phyloP scores from a whole-genome alignment of 2,797 vertebrate species.

The Sebastes oblongus region DNA sequence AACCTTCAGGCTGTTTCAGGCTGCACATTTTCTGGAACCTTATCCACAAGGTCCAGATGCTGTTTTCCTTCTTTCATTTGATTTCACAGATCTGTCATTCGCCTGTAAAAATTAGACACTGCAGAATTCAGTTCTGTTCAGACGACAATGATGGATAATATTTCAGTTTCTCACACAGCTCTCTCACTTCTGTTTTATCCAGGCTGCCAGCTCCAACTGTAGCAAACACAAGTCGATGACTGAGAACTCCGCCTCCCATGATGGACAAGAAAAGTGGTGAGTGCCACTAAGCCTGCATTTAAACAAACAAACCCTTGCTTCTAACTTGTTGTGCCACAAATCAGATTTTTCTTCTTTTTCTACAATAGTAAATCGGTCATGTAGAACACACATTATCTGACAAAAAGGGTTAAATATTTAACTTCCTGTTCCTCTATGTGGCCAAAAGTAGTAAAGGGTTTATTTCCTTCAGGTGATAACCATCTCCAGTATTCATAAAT shows the following conservation, averaged over 20 bases:
- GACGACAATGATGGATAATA: background rate
- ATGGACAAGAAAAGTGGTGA: slow-evolving; percentile 89
- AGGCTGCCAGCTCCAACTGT: slow-evolving; percentile 74
- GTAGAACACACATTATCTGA: background rate
- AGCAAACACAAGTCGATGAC: slow-evolving; percentile 80
- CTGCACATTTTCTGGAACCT: background rate
- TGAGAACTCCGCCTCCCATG: slow-evolving; percentile 76
- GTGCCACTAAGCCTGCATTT: slow-evolving; percentile 29
- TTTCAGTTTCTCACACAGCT: slow-evolving; percentile 33
- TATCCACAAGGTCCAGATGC: background rate
- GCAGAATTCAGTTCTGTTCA: background rate
- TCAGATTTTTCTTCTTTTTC: background rate
- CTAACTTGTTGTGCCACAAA: background rate
- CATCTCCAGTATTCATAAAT: slow-evolving; percentile 34
- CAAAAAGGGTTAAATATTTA: slow-evolving; percentile 2
- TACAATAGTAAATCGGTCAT: background rate
- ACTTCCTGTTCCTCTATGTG: background rate
- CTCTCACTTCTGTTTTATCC: slow-evolving; percentile 40
- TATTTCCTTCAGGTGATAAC: slow-evolving; percentile 52
- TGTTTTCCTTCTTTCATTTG: background rate
- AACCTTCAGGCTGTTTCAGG: background rate
- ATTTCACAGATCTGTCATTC: slow-evolving; percentile 1
- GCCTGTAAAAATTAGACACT: background rate
- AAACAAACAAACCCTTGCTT: slow-evolving; percentile 11
- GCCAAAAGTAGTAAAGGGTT: slow-evolving; percentile 11